Evolutionary conservation across 2,113 vertebrate genomes (phyloP).

Genomic region (Nettapus auritus): DNA sequence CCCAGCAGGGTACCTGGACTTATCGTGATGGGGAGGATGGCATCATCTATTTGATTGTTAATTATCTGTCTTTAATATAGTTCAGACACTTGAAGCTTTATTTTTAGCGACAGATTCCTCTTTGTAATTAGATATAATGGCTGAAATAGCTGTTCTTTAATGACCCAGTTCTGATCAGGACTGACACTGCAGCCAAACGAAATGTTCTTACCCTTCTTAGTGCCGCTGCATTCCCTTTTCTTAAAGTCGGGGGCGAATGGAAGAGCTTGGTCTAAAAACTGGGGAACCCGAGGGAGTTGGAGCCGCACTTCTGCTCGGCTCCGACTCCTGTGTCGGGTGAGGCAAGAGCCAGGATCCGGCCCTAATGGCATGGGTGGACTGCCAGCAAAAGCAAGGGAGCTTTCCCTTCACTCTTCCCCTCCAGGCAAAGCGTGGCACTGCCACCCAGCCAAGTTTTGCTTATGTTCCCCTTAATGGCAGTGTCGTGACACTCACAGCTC

Average conservation of each 20-base stretch:
- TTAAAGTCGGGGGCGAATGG: background rate
- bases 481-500: background rate
- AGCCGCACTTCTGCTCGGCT: background rate
- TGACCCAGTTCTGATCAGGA: slow-evolving; percentile 30
- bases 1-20: background rate
- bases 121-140: slow-evolving; percentile 47
- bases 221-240: background rate
- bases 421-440: background rate
- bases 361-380: background rate
- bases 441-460: background rate
- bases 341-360: background rate
- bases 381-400: background rate
- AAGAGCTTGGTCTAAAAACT: background rate
- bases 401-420: background rate
- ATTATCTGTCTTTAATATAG: slow-evolving; percentile 39
- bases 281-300: background rate
- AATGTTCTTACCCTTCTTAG: background rate
- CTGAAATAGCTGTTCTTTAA: slow-evolving; percentile 40
- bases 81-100: slow-evolving; percentile 16
- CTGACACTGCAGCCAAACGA: background rate
- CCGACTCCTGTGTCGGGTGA: background rate
- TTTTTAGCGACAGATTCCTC: slow-evolving; percentile 48
- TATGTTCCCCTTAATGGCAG: background rate
- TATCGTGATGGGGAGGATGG: rapidly evolving
- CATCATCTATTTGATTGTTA: slow-evolving; percentile 15